Evolutionary conservation across 2,113 vertebrate species (phyloP), one percentile per base, ranked within the genome.

Genomic region (Urocynchramus pylzowi): DNA sequence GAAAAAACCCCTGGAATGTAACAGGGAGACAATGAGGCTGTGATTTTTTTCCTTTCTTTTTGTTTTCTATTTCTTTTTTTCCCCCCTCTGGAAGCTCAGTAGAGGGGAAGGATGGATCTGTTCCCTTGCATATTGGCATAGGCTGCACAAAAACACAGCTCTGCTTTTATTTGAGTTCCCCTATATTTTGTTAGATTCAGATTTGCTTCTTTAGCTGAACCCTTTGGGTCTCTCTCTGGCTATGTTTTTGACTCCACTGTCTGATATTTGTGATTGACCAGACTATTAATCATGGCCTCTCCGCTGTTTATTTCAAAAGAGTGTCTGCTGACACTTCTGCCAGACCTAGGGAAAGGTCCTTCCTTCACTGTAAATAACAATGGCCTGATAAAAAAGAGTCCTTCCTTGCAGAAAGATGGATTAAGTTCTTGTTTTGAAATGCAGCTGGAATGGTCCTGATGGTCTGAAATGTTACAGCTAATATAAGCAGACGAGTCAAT

Each of bases 401-500:
- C 20, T 86, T 94, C 69, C 35, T 84, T 84, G 85, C 33, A 84
- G 88, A 87, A 90, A 90, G 94, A 79, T 87, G 54, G 86, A 91
- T 91, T 92, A 88, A 93, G 61, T 90, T 69, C 75, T 90, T 85
- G 28, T 83, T 96, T 71, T 93, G 77, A 92, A 90, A 90, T 85
- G 83, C 42, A 54, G 80, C 57, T 60, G 95, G 95, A 97, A 85
- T 93, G 77, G 87, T 67, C 67, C 60, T 76, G 90, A 68, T 95
- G 61, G 63, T 73, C 81, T 78, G 93, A 94, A 97, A 93, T 81
- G 84, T 92, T 96, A 78, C 49, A 91, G 80, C 87, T 96, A 96
- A 95, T 96, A 84, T 77, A 94, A 95, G 96, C 95, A 95, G 95
- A 95, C 45, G 89, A 97, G 94, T 95, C 94, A 78, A 97, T 97